Percentiles rank a stretch among this genome's conserved stretches.
phyloP scores from a whole-genome alignment of 1,140 invertebrate genomes.

The Lineus longissimus region DNA sequence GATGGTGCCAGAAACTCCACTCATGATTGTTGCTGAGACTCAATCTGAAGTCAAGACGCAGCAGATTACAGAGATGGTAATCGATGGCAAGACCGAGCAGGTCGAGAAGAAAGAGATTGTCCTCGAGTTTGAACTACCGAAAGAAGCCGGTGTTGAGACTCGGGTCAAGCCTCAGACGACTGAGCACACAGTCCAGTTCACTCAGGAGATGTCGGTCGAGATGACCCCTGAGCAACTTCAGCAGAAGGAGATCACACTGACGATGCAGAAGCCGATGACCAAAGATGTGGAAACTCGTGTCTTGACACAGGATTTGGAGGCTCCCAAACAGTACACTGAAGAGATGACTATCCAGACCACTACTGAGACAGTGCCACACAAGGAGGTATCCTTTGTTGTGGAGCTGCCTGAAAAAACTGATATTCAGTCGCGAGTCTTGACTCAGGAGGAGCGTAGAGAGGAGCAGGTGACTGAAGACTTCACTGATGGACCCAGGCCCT shows the following conservation, averaged over 20 bases:
- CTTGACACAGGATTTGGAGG: neutral
- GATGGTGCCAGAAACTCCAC: constrained; percentile 4
- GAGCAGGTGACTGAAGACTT: constrained; percentile 7
- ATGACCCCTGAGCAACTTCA: neutral
- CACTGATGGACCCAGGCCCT: neutral
- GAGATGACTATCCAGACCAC: neutral
- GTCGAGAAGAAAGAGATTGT: constrained; percentile 13
- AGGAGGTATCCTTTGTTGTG: neutral
- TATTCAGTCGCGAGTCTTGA: neutral
- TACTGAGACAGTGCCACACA: neutral
- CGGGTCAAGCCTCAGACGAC: neutral
- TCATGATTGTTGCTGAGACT: neutral
- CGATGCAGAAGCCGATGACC: neutral
- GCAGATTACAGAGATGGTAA: neutral
- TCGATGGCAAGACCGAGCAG: constrained; percentile 4
- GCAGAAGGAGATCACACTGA: neutral
- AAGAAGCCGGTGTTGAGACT: constrained; percentile 1
- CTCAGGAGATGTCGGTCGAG: neutral
- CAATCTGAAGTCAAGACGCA: constrained; percentile 12
- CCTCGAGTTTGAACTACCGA: constrained; percentile 4
- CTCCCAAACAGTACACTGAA: neutral
- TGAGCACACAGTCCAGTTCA: neutral
- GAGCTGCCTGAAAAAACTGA: neutral
- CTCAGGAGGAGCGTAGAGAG: neutral
- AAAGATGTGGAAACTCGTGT: neutral